Evolutionary conservation across 2,888 invertebrate species (phyloP).

Genomic region (Deilephila elpenor): DNA sequence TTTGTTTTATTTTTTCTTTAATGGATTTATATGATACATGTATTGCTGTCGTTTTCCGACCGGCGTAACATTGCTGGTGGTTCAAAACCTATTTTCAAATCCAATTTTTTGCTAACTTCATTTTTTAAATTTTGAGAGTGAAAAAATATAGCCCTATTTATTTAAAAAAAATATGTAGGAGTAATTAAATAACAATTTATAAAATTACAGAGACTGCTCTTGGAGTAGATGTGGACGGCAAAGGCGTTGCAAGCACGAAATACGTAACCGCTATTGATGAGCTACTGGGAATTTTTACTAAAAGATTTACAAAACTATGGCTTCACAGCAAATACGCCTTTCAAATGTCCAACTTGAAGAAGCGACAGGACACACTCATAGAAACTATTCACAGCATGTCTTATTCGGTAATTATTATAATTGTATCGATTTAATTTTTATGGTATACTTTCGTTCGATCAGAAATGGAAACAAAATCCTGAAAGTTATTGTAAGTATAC

Average conservation of each 20-base stretch:
- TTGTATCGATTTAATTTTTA: not conserved
- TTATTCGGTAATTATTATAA: slow-evolving; percentile 42
- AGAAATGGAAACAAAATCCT: not conserved
- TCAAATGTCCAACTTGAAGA: slow-evolving; percentile 46
- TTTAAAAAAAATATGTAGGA: too few relatives aligned
- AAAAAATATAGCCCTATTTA: too few relatives aligned
- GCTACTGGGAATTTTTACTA: slow-evolving; percentile 33
- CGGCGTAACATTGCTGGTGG: too few relatives aligned
- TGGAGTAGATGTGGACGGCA: slow-evolving; percentile 18
- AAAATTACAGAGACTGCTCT: slow-evolving; percentile 33
- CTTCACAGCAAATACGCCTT: slow-evolving; percentile 40
- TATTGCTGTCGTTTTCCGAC: too few relatives aligned
- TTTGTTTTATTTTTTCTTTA: not conserved
- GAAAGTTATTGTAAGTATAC: not conserved
- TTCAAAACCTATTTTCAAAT: too few relatives aligned
- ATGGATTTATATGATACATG: too few relatives aligned
- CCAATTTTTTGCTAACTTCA: too few relatives aligned
- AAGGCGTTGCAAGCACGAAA: not conserved
- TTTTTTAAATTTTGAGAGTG: too few relatives aligned
- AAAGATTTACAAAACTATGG: slow-evolving; percentile 37
- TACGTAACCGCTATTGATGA: slow-evolving; percentile 32
- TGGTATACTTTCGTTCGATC: too few relatives aligned
- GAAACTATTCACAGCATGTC: slow-evolving; percentile 47
- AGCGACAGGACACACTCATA: slow-evolving; percentile 44
- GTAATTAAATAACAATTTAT: slow-evolving; percentile 4